These are phyloP conservation scores for Meloe dianella DNA, from an alignment of 2,888 invertebrate species.

Conservation along the genomic window DNA sequence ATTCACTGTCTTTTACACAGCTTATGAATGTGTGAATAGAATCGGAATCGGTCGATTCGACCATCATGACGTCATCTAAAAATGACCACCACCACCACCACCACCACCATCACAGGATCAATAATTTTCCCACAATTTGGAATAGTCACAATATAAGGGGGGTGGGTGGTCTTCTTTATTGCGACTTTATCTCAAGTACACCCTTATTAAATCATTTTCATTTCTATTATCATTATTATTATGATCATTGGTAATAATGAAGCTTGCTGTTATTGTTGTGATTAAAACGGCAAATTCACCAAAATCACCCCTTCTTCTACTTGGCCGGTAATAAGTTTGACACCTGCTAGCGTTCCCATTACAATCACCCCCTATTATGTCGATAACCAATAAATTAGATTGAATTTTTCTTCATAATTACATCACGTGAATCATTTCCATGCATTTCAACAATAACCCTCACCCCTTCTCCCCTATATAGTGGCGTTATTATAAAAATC, in stretches of 20 bases:
- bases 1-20: slow-evolving; percentile 37
- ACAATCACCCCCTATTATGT: slow-evolving; percentile 21
- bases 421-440: slow-evolving; percentile 16
- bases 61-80: slow-evolving; percentile 55
- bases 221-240: background rate
- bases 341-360: slow-evolving; percentile 41
- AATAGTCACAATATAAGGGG: slow-evolving; percentile 17
- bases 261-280: background rate
- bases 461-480: too few relatives aligned
- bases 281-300: background rate
- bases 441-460: background rate
- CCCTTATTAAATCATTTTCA: too few relatives aligned
- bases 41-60: slow-evolving; percentile 54
- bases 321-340: slow-evolving; percentile 20
- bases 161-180: too few relatives aligned
- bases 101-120: slow-evolving; percentile 56
- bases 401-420: slow-evolving; percentile 23
- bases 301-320: slow-evolving; percentile 14
- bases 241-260: background rate
- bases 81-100: slow-evolving; percentile 54
- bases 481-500: too few relatives aligned
- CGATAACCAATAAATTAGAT: slow-evolving; percentile 31
- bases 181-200: background rate
- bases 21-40: slow-evolving; percentile 21
- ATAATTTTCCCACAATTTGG: slow-evolving; percentile 52